Evolutionary conservation across 2,797 vertebrate genomes (phyloP).

Genomic region (Gymnothorax javanicus): DNA sequence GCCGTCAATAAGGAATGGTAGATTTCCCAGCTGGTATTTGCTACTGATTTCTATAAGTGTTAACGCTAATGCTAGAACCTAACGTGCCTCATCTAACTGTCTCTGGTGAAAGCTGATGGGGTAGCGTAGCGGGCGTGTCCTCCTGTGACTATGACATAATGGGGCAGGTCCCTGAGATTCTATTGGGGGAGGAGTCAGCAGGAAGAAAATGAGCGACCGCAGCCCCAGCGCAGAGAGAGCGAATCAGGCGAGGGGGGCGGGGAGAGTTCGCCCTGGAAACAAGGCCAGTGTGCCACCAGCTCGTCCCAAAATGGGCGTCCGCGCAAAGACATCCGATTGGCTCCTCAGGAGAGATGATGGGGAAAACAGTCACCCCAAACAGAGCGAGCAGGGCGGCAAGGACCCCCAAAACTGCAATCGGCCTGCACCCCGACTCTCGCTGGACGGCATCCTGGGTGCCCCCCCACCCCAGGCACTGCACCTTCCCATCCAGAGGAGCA

Average conservation of each 20-base stretch:
- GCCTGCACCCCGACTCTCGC: slow-evolving; percentile 76
- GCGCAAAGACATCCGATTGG: slow-evolving; percentile 93
- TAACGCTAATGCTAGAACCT: no score
- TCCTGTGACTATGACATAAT: slow-evolving; percentile 60
- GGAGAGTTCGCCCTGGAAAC: slow-evolving; percentile 80
- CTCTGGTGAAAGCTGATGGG: slow-evolving; percentile 40
- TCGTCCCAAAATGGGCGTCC: slow-evolving; percentile 96
- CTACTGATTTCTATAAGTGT: no score
- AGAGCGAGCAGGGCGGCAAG: slow-evolving; percentile 72
- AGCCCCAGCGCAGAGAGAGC: slow-evolving; percentile 78
- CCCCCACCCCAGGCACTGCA: slow-evolving; percentile 87
- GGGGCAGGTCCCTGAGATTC: slow-evolving; percentile 58
- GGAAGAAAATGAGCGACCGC: slow-evolving; percentile 84
- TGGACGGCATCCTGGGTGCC: slow-evolving; percentile 83
- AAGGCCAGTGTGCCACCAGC: slow-evolving; percentile 86
- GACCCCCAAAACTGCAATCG: slow-evolving; percentile 80
- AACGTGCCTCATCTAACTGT: no score
- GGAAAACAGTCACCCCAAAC: slow-evolving; percentile 88
- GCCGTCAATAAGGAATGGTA: no score
- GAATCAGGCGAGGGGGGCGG: slow-evolving; percentile 76
- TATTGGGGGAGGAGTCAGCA: slow-evolving; percentile 60
- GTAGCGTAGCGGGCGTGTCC: slow-evolving; percentile 19
- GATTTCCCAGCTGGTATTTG: no score
- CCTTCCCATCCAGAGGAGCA: slow-evolving; percentile 93
- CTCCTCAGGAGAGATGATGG: slow-evolving; percentile 89